Base-by-base conservation (phyloP, 2,797 vertebrate species). In the Pangasius djambal region DNA sequence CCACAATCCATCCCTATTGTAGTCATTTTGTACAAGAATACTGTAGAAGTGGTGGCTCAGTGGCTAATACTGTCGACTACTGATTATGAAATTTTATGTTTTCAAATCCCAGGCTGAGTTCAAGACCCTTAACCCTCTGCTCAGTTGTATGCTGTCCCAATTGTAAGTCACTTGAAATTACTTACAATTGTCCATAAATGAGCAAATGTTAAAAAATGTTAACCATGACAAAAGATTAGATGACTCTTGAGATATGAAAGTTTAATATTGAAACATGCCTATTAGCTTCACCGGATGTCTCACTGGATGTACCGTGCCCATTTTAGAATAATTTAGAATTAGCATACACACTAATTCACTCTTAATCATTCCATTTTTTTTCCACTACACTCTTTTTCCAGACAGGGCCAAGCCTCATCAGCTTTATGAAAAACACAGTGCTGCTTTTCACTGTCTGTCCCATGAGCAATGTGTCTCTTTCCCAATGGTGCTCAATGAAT, bases 251-350 rank as follows among this genome's bases (percentile, higher is more conserved):
- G 83, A 84, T 69, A 48, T 84, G 28, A 67, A 84, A 84, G 40
- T 84, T 65, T 84, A 85, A 85, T 85, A 52, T 20, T 52, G 44
- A 85, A 52, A 63, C 83, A 69, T 85, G 61, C 40, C 16, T 5
- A 48, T 65, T 84, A 67, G 83, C 63, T 85, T 85, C 61, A 31
- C 48, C 16, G 18, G 83, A 69, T 85, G 83, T 85, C 83, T 69
- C 63, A 18, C 83, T n/a, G n/a, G 63, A 85, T 34, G 44, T 69
- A n/a, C 83, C 0, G 15, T 69, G 7, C 9, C 63, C 63, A 5
- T 69, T 67, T 84, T 85, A 69, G 82, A 63, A 83, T 83, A 83
- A 83, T 83, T 83, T 63, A 50, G 48, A 85, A 85, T 85, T 69
- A 85, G 44, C 48, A 69, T 67, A 84, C 83, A 48, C 59, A 67